phyloP scores from a whole-genome alignment of 2,113 vertebrate genomes.

The Eurystomus gularis region DNA sequence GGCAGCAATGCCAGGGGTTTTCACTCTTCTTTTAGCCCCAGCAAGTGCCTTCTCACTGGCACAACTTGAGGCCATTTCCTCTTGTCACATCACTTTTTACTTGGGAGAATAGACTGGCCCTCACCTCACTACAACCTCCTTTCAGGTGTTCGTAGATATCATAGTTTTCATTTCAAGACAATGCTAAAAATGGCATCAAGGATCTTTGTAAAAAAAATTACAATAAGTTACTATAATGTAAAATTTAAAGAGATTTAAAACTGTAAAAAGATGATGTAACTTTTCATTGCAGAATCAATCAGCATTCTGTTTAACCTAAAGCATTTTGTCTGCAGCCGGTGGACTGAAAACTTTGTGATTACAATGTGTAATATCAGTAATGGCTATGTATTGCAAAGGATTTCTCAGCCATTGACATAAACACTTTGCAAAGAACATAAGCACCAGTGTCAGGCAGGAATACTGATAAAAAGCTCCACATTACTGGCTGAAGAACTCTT shows the following conservation, averaged over 20 bases:
- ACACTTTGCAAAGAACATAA: background rate
- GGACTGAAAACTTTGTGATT: background rate
- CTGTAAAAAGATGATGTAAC: background rate
- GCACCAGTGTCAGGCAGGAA: background rate
- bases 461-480: background rate
- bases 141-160: background rate
- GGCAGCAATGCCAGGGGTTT: accelerated
- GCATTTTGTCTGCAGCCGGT: background rate
- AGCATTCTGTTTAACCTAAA: background rate
- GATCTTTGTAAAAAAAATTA: background rate
- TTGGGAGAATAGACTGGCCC: too few relatives aligned
- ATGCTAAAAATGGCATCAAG: background rate
- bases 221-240: background rate
- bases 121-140: too few relatives aligned
- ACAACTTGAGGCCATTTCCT: too few relatives aligned
- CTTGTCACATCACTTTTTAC: too few relatives aligned
- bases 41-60: accelerated
- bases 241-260: background rate
- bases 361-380: background rate
- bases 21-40: background rate
- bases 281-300: background rate
- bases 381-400: background rate
- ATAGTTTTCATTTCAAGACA: background rate
- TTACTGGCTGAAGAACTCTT: background rate
- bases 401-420: background rate